Evolutionary conservation across 2,888 invertebrate species (phyloP), one percentile per base, ranked within the genome.

Genomic region (Marasmarcha lunaedactyla): DNA sequence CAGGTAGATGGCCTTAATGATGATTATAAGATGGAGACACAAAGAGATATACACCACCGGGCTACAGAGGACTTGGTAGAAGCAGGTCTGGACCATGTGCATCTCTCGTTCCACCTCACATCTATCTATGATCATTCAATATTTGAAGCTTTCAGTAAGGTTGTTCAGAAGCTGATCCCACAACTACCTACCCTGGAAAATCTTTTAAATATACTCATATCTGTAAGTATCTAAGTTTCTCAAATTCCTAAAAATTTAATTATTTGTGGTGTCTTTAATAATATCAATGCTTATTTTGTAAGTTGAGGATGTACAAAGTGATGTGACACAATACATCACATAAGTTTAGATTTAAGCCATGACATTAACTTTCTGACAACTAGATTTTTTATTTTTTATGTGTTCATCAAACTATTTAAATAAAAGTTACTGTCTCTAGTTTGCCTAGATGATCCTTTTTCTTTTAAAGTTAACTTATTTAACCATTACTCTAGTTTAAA

Each of bases 121-220:
- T 98, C 98, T 45, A 99, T 99, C 52, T 99, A 99, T 70, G 99
- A 99, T 77, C 99, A 99, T 78, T 98, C 98, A 49, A 99, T 99
- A 77, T 99, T 99, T 84, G 99, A 99, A 84, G 99, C 99, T 9
- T 98, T 98, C 81, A 98, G 97, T 56, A 99, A 99, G 89, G 98
- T 99, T 46, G 98, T 99, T 38, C 99, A 99, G 72, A 99, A 99
- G 72, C 83, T 99, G 46, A 98, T 99, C 62, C 97, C 97, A 27
- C 98, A 99, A 71, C 85, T 99, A 57, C 95, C 98, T 25, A 96
- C 97, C 1, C 84, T 99, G 65, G 99, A 99, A 85, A 97, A 98
- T 78, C 88, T 99, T 50, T 86, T 99, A 46, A 98, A 99, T 71
- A 96, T 98, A 66, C 90, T 99, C 53, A 97, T 98, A 81, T 95